phyloP scores from a whole-genome alignment of 1,140 invertebrate species.

The Gryon sp. region DNA sequence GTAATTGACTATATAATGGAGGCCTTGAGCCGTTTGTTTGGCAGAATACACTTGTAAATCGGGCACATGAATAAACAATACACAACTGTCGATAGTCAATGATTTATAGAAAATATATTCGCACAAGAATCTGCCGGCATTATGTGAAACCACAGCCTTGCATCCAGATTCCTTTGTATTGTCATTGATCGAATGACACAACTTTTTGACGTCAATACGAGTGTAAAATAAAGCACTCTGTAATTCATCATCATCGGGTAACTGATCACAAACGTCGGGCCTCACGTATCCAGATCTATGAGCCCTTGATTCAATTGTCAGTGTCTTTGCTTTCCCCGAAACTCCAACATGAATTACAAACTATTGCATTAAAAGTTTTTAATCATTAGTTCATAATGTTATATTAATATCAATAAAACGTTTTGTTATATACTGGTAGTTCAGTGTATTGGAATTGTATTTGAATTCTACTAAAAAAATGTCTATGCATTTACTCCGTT shows the following conservation, averaged over 20 bases:
- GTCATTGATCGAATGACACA: slow-evolving; percentile 76
- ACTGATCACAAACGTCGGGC: slow-evolving; percentile 77
- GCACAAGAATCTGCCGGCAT: slow-evolving; percentile 83
- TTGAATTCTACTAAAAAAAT: no score
- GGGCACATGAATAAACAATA: slow-evolving; percentile 85
- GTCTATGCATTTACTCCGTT: no score
- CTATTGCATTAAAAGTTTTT: slow-evolving; percentile 70
- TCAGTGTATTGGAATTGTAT: no score
- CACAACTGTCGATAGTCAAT: slow-evolving; percentile 79
- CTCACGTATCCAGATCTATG: slow-evolving; percentile 80
- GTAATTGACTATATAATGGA: slow-evolving; percentile 79
- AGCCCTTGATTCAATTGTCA: slow-evolving; percentile 82
- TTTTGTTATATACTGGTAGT: no score
- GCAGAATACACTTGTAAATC: slow-evolving; percentile 80
- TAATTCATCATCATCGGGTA: slow-evolving; percentile 73
- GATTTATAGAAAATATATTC: slow-evolving; percentile 86
- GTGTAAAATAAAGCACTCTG: slow-evolving; percentile 73
- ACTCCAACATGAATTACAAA: slow-evolving; percentile 85
- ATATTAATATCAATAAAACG: no score
- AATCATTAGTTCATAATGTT: no score
- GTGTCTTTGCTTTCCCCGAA: slow-evolving; percentile 77
- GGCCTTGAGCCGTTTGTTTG: slow-evolving; percentile 79
- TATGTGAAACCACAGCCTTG: slow-evolving; percentile 71
- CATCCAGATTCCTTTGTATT: slow-evolving; percentile 62
- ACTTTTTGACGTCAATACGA: slow-evolving; percentile 72